phyloP scores from a whole-genome alignment of 2,888 invertebrate species.

The Mesopsocus fuscifrons region DNA sequence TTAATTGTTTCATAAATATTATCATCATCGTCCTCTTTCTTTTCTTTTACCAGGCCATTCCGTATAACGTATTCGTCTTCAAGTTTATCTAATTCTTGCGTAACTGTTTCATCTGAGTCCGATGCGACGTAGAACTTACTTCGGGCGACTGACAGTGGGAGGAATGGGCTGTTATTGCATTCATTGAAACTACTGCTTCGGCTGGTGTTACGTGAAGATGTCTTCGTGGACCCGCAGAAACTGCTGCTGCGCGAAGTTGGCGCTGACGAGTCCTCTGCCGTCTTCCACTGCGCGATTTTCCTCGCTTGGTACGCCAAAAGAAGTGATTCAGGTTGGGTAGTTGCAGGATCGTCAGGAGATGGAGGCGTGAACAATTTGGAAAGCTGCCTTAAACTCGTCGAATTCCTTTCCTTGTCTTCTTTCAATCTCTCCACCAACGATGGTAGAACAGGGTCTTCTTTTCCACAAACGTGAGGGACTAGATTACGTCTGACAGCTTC shows the following conservation, averaged over 20 bases:
- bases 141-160: not conserved
- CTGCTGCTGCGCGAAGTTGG: not conserved
- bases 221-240: constrained; percentile 17
- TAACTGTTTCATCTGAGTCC: not conserved
- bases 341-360: not conserved
- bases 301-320: not conserved
- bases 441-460: constrained; percentile 23
- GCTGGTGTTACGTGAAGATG: constrained; percentile 19
- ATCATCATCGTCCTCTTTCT: constrained; percentile 20
- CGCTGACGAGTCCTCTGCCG: not conserved
- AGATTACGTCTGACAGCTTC: constrained; percentile 55
- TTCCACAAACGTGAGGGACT: constrained; percentile 59
- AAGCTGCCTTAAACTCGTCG: constrained; percentile 29
- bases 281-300: constrained; percentile 2
- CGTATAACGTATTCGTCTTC: constrained; percentile 17
- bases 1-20: constrained; percentile 27
- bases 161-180: not conserved
- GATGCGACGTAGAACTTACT: constrained; percentile 1
- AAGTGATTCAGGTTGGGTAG: not conserved
- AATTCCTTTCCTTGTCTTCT: constrained; percentile 27
- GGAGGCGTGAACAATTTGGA: constrained; percentile 18
- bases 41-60: constrained; percentile 11
- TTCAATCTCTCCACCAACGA: constrained; percentile 25
- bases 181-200: constrained; percentile 5
- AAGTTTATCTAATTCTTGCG: constrained; percentile 16